Base-by-base conservation (phyloP, 2,113 vertebrate species). In the Rhagologus leucostigma region DNA sequence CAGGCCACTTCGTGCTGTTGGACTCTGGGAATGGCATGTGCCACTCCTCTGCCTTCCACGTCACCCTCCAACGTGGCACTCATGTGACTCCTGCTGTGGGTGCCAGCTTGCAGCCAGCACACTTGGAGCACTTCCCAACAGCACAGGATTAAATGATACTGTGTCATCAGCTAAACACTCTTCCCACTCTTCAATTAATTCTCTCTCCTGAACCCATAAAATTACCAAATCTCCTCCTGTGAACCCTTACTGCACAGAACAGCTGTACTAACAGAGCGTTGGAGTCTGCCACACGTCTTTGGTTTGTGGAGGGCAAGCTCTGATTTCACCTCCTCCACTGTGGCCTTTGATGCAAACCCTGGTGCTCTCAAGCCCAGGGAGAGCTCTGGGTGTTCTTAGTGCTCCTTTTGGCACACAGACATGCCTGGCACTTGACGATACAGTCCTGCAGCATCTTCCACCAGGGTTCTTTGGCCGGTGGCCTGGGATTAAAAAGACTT, bases 101-200 rank as follows among this genome's bases (percentile, higher is more conserved):
- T 77, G 59, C 59, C 91, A 90, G 15, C 17, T 78, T 22, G n/a
- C n/a, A 63, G 47, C 46, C 1, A 0, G 8, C 62, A 42, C 22
- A 5, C 39, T 1, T 3, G 35, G 26, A 2, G 24, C 26, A 9
- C n/a, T 32, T 44, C 75, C 60, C 24, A 4, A 14, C 41, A 64
- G 33, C 57, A n/a, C 73, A 47, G 21, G n/a, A 56, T 65, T 46
- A 42, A 78, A 37, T 6, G 1, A 8, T 35, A 2, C 41, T 7
- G 0, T 1, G 2, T 60, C 59, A 32, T 33, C 41, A 83, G 30
- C 16, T 53, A 65, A 41, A 12, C 10, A 2, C 13, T 49, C 35
- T 75, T 21, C 9, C 50, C 21, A 8, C 1, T 1, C 0, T 0
- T 27, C 13, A 21, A 8, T 35, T 69, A 7, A 14, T 74, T 81